Evolutionary conservation across 1,140 invertebrate genomes (phyloP).

Genomic region (Drosophila melanica): DNA sequence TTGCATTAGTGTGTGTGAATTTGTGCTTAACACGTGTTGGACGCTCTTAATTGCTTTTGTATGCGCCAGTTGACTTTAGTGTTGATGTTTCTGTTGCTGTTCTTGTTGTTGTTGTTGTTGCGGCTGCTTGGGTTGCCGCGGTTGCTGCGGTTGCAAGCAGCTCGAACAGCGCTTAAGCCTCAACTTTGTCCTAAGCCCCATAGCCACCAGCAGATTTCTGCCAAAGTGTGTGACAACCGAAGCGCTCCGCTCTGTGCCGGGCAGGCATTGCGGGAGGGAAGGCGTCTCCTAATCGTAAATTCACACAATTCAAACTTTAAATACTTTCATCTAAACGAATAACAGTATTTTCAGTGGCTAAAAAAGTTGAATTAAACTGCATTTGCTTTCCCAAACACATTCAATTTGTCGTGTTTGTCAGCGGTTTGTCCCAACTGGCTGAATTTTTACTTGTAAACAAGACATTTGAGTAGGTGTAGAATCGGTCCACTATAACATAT

Average conservation of each 20-base stretch:
- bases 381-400: too few relatives aligned
- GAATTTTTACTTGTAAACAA: too few relatives aligned
- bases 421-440: too few relatives aligned
- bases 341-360: neutral
- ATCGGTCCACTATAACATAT: too few relatives aligned
- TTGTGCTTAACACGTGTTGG: conserved; percentile 40
- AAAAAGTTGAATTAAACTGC: too few relatives aligned
- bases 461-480: too few relatives aligned
- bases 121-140: conserved; percentile 1
- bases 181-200: neutral
- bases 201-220: neutral
- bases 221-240: neutral
- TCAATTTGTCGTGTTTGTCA: too few relatives aligned
- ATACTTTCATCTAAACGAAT: neutral
- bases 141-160: conserved; percentile 22
- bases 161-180: conserved; percentile 12
- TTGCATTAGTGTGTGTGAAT: conserved; percentile 12
- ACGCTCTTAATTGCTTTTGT: conserved; percentile 70
- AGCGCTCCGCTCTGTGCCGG: neutral
- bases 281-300: neutral
- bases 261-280: neutral
- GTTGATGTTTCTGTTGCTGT: neutral
- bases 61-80: conserved; percentile 33
- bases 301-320: neutral
- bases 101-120: conserved; percentile 8